Evolutionary conservation across 2,113 vertebrate species (phyloP), one percentile per base, ranked within the genome.

Genomic region (Mesitornis unicolor): DNA sequence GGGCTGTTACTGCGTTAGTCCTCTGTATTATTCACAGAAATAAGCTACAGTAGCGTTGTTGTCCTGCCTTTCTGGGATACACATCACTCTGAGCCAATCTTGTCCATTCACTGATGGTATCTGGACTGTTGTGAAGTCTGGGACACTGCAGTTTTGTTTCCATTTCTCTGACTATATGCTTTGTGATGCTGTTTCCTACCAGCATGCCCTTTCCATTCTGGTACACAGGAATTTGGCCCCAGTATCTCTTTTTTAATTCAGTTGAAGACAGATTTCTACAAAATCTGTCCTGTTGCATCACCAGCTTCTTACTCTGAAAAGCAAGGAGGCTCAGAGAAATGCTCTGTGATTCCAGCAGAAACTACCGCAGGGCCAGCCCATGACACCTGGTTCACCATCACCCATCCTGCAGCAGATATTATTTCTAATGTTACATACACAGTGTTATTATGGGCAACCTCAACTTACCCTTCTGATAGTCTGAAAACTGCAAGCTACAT

Each of bases 131-230:
- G 56, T 48, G 89, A 84, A 51, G 6, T 60, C 93, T 82, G 42
- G 87, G 93, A 97, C 94, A 96, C 94, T 97, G 69, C 84, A 79
- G 94, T 95, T 94, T 91, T 97, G 95, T 97, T 89, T 84, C 87
- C 36, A 75, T 92, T 92, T 89, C 40, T 94, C 91, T 97, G 95
- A 96, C 96, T 97, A 45, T 87, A 87, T 45, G 87, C 94, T 95
- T 95, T 97, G 95, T 97, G 31, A 89, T 74, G 45, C 24, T 28
- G 9, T 74, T 84, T 86, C 76, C 60, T 68, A 90, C 50, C 51
- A 94, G 76, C 36, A 14, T 40, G 51, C 73, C 51, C 86, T 68
- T 94, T 92, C 93, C 84, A 48, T 87, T 91, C 57, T 79, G 61
- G 19, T 75, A 29, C 57, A 45, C n/a, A 89, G 24, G 43, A 91